A percentile compares a stretch with the other conserved stretches of the same genome.
phyloP scores from a whole-genome alignment of 2,888 invertebrate species.

The Stenodera caucasica region DNA sequence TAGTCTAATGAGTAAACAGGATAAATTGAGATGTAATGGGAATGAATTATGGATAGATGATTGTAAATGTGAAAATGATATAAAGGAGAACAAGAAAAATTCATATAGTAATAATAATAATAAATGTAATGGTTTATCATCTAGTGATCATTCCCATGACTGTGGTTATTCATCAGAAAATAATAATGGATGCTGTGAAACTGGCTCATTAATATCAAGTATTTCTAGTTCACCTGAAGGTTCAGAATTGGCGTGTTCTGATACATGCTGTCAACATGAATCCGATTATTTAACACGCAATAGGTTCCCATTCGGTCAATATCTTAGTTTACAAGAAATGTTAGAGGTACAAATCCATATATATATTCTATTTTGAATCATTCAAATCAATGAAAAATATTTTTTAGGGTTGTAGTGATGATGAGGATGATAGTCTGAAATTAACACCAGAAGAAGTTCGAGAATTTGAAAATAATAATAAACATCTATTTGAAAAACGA shows the following conservation, averaged over 20 bases:
- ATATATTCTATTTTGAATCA: background rate
- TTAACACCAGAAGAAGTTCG: constrained; percentile 88
- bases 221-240: constrained; percentile 85
- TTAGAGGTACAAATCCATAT: constrained; percentile 60
- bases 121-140: constrained; percentile 62
- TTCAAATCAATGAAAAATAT: background rate
- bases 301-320: constrained; percentile 57
- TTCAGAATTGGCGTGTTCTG: constrained; percentile 87
- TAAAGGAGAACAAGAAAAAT: constrained; percentile 39
- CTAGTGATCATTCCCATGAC: constrained; percentile 75
- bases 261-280: constrained; percentile 83
- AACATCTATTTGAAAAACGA: constrained; percentile 77
- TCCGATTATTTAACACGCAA: constrained; percentile 47
- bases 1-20: constrained; percentile 39
- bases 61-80: constrained; percentile 48
- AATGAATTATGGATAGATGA: constrained; percentile 48
- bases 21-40: constrained; percentile 41
- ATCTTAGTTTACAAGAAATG: constrained; percentile 75
- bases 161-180: constrained; percentile 88
- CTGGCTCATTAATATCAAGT: constrained; percentile 72
- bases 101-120: constrained; percentile 42
- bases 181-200: constrained; percentile 71
- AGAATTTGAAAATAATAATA: constrained; percentile 80
- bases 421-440: constrained; percentile 75
- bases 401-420: constrained; percentile 73